Evolutionary conservation across 2,113 vertebrate species (phyloP), one percentile per base, ranked within the genome.

Genomic region (Daphoenositta chrysoptera): DNA sequence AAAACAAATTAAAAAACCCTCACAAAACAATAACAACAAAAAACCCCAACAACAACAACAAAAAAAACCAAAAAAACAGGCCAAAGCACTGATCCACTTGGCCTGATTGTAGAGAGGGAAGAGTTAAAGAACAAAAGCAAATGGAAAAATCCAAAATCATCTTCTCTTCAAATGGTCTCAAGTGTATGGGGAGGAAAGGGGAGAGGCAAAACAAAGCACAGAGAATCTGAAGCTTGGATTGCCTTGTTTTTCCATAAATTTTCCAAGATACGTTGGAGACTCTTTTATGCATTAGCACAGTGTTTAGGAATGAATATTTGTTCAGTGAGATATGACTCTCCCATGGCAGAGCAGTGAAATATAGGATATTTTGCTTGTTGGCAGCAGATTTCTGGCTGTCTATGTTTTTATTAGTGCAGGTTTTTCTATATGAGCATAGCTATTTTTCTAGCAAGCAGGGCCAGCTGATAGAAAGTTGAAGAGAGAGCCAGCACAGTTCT

Each of bases 331-430:
- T 94, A 96, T 40, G 80, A 83, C 80, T 93, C 94, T 95, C 80
- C 61, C 42, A 84, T 90, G 93, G 80, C 92, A 95, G 64, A 83
- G 47, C 72, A 89, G 69, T 95, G 96, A 96, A 94, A 97, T 95
- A 93, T 95, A 95, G 83, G 87, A 86, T 93, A 95, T 96, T 94
- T 93, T 82, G 92, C 93, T 94, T 94, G 93, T 95, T 95, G 95
- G 94, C 96, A 96, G 96, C 90, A 89, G 96, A 89, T 96, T 96
- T 97, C 96, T 96, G 90, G 76, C 94, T 92, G 90, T 83, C 90
- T 95, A 86, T 10, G 4, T 90, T 96, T 97, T 96, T 96, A 96
- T 96, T 97, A 94, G 93, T 47, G 92, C 86, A 93, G 88, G 92
- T 93, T 96, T 94, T 95, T 92, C 92, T 95, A 58, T 89, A 64